Evolutionary conservation across 2,797 vertebrate species (phyloP), one percentile per base, ranked within the genome.

Genomic region (Sebastes matsubarae): DNA sequence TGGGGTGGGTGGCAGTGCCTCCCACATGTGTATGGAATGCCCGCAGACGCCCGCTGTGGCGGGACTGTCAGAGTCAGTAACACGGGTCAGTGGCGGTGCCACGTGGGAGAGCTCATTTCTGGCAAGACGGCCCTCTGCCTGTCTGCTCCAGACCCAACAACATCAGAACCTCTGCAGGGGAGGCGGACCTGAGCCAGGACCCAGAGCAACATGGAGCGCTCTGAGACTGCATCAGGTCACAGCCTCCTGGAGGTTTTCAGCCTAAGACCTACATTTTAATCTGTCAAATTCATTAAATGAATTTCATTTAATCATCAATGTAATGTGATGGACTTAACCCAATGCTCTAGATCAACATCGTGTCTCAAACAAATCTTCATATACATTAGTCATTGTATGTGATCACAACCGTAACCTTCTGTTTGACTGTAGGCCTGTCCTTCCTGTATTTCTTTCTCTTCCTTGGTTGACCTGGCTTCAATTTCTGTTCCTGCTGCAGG

Each of bases 401-500:
- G 52, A 65, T 68, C 59, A 38, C 38, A 57, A 4, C 64, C 50
- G 4, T 61, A 73, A 36, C 29, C 3, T 7, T 27, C 30, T 79
- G 25, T 75, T 36, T 79, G 29, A 67, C 38, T 67, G 59, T 34
- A 14, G 29, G n/a, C 55, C 20, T 46, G 25, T 71, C 22, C 57
- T 29, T 64, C 67, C 77, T 85, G n/a, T 54, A 34, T 76, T 79
- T 84, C 77, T 72, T 24, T 79, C 75, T 46, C 65, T 70, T 65
- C 38, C 55, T 46, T 57, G 20, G 42, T 72, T 4, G 54, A 90
- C 94, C 96, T 97, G 95, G 96, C 95, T 95, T 95, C 93, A 75
- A 67, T 89, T 95, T 93, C 89, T 90, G 88, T 94, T 95, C 94
- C 94, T 97, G 95, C 96, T 96, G 96, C 96, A 96, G 96, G 96